Base-by-base conservation (phyloP, 2,888 invertebrate genomes). In the Melieria crassipennis region DNA sequence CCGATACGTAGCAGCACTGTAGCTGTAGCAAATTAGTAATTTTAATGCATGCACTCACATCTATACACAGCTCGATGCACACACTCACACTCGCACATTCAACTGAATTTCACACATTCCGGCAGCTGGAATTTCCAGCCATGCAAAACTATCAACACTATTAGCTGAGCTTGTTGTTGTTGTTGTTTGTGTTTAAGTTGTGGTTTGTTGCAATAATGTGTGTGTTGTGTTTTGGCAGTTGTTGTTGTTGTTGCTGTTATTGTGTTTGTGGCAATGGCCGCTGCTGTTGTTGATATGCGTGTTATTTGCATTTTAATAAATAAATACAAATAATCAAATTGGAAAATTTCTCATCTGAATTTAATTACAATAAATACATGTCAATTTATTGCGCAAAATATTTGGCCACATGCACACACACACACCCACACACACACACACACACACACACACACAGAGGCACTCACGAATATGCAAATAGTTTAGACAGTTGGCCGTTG, bases 301-400 rank as follows among this genome's bases (percentile, higher is more conserved):
- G 58, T 48, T 63, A 72, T 65, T 69, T 72, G 50, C 57, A 69
- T 72, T 72, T 72, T 69, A 72, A 69, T 69, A 72, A 69, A 69
- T 65, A 72, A 69, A 69, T 57, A 62, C 65, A 72, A 65, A 72
- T 62, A 72, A 68, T 68, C 47, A 45, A 72, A 68, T 64, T 69
- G 16, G 62, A 61, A 72, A 72, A 43, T 69, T 69, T 47, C 50
- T 50, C 61, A 72, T 69, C 69, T 72, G 69, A 72, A 69, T 72
- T 69, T 50, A 69, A 72, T 72, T 72, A 63, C 65, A 65, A 66
- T 69, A 72, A 69, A 65, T 65, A 48, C 58, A 65, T 65, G 61
- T 48, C 16, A 57, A 72, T 72, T 64, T 72, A 64, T 55, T 30
- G 48, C 65, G 16, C 60, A 60, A 30, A 60, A 11, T 43, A 42